phyloP scores from a whole-genome alignment of 1,140 invertebrate genomes.

The Coptotermes formosanus region DNA sequence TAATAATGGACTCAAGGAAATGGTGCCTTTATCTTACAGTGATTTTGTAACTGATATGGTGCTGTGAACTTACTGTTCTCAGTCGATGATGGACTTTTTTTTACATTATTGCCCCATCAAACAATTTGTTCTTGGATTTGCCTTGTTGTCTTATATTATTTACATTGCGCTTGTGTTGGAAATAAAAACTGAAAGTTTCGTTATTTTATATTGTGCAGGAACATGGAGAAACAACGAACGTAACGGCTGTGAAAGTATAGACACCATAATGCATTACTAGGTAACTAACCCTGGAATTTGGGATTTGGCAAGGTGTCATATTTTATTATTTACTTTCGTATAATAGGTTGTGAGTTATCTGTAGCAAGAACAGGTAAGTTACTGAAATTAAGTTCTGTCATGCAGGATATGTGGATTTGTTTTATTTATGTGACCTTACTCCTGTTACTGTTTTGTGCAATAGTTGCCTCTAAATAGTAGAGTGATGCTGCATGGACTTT shows the following conservation, averaged over 20 bases:
- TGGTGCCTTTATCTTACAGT: neutral
- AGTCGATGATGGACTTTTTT: neutral
- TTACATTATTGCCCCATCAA: neutral
- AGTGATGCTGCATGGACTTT: too few species aligned
- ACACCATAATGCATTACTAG: neutral
- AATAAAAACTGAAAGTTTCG: neutral
- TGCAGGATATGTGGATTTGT: neutral
- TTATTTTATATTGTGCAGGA: neutral
- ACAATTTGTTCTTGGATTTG: neutral
- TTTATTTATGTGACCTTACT: neutral
- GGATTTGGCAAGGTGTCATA: neutral
- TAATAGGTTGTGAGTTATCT: conserved; percentile 4
- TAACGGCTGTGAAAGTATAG: conserved; percentile 24
- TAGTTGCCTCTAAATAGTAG: too few species aligned
- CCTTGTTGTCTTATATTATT: neutral
- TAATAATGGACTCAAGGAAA: neutral
- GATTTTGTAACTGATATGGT: neutral
- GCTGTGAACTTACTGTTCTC: neutral
- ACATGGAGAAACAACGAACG: conserved; percentile 22
- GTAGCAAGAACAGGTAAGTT: neutral
- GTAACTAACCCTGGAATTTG: neutral
- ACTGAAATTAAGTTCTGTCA: neutral
- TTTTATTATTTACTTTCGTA: neutral
- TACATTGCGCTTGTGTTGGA: neutral
- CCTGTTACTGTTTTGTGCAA: too few species aligned